Evolutionary conservation across 2,113 vertebrate genomes (phyloP).

Genomic region (Cyprinus carpio): DNA sequence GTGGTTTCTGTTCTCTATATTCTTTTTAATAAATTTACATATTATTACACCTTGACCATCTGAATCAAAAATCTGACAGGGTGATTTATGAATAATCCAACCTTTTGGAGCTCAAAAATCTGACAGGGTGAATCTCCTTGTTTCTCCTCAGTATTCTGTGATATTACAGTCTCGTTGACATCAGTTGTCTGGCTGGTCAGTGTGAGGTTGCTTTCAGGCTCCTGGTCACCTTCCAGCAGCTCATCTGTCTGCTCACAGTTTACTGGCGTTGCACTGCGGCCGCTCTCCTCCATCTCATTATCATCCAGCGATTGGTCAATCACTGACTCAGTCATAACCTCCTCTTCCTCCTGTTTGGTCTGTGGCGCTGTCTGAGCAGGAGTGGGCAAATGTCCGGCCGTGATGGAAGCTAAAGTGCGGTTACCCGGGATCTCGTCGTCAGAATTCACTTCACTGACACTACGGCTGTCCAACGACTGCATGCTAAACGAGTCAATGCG

Average conservation of each 20-base stretch:
- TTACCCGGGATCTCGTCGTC: constrained; percentile 91
- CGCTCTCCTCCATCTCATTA: constrained; percentile 94
- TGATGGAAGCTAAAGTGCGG: constrained; percentile 80
- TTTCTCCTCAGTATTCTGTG: constrained; percentile 69
- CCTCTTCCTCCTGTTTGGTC: constrained; percentile 58
- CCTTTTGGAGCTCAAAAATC: constrained; percentile 87
- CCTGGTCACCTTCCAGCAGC: constrained; percentile 67
- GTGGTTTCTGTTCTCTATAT: too few relatives aligned
- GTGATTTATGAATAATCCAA: constrained; percentile 63
- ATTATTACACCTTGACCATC: too few relatives aligned
- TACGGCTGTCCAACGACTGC: constrained; percentile 95
- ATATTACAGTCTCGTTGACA: constrained; percentile 45
- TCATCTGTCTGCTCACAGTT: constrained; percentile 90
- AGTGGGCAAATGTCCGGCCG: constrained; percentile 67
- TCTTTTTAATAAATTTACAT: too few relatives aligned
- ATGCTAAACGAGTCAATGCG: constrained; percentile 97
- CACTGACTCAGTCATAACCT: constrained; percentile 67
- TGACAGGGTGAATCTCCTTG: constrained; percentile 72
- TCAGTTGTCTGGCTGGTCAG: constrained; percentile 41
- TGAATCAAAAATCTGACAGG: too few relatives aligned
- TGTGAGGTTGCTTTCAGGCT: constrained; percentile 56
- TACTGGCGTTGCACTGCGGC: constrained; percentile 92
- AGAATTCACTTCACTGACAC: constrained; percentile 97
- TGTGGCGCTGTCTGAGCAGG: constrained; percentile 56
- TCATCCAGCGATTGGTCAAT: constrained; percentile 81